Conservation (phyloP, 2,797 vertebrate genomes). For the Ctenosaura bakeri region DNA sequence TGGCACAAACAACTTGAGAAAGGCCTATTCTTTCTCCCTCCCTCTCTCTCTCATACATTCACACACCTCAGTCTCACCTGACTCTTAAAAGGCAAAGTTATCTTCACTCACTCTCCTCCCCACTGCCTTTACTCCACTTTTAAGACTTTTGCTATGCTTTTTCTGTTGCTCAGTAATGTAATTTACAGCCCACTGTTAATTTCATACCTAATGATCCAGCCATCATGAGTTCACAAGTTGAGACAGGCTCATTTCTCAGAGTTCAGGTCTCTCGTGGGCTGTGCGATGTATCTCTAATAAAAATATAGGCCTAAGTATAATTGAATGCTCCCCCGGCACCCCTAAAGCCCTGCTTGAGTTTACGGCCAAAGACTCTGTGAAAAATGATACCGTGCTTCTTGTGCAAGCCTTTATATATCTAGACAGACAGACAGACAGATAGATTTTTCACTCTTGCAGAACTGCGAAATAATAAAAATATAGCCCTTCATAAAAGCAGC, state of each 20-base stretch:
- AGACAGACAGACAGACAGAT: slow-evolving; percentile 24
- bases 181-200: slow-evolving; percentile 55
- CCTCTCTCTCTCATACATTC: background rate
- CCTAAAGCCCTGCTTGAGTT: slow-evolving; percentile 53
- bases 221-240: slow-evolving; percentile 40
- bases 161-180: background rate
- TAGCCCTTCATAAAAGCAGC: slow-evolving; percentile 43
- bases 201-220: slow-evolving; percentile 58
- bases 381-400: slow-evolving; percentile 51
- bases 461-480: slow-evolving; percentile 37
- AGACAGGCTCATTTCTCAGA: slow-evolving; percentile 60
- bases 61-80: background rate
- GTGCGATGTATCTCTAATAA: slow-evolving; percentile 55
- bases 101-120: background rate
- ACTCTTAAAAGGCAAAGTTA: background rate
- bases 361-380: slow-evolving; percentile 46
- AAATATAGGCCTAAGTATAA: slow-evolving; percentile 57
- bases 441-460: slow-evolving; percentile 44
- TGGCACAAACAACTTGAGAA: background rate
- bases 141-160: slow-evolving; percentile 25
- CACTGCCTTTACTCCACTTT: background rate
- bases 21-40: no score
- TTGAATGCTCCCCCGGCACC: slow-evolving; percentile 59
- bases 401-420: background rate
- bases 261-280: slow-evolving; percentile 53